Evolutionary conservation across 2,888 invertebrate species (phyloP).

Genomic region (Athalia rosae): DNA sequence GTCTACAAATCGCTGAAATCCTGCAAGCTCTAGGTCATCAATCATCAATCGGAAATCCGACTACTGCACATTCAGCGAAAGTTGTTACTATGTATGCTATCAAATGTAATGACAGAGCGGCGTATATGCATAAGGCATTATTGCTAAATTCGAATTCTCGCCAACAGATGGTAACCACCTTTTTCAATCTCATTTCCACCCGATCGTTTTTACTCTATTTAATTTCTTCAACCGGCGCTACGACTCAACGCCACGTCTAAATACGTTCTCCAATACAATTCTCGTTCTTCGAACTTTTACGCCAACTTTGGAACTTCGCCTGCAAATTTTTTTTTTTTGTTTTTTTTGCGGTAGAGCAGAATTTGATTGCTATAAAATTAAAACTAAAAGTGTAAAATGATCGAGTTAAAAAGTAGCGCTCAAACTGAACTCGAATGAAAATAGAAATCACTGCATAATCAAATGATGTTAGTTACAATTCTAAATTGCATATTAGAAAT

Average conservation of each 20-base stretch:
- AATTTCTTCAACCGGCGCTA: background rate
- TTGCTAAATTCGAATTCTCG: slow-evolving; percentile 33
- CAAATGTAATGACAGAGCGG: slow-evolving; percentile 64
- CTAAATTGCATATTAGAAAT: background rate
- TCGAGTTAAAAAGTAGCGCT: too few species aligned
- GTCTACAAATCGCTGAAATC: slow-evolving; percentile 6
- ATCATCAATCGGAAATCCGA: slow-evolving; percentile 26
- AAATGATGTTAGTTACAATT: background rate
- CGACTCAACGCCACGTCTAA: too few species aligned
- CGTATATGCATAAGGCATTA: slow-evolving; percentile 11
- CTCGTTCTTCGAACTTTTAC: background rate
- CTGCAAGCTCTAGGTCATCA: slow-evolving; percentile 13
- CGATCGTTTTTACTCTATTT: slow-evolving; percentile 17
- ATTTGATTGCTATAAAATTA: too few species aligned
- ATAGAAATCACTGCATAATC: too few species aligned
- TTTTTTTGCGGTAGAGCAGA: too few species aligned
- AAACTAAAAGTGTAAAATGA: too few species aligned
- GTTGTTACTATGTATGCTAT: slow-evolving; percentile 52
- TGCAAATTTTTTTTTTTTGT: background rate
- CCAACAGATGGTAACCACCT: background rate
- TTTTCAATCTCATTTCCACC: slow-evolving; percentile 23
- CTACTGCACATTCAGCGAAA: slow-evolving; percentile 53
- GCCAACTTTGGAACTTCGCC: background rate
- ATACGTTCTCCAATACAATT: background rate
- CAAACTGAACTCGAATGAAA: too few species aligned